Percentiles rank a stretch among this genome's conserved stretches.
Conservation (phyloP, 2,888 invertebrate genomes). For the Matsumyia berberina region DNA sequence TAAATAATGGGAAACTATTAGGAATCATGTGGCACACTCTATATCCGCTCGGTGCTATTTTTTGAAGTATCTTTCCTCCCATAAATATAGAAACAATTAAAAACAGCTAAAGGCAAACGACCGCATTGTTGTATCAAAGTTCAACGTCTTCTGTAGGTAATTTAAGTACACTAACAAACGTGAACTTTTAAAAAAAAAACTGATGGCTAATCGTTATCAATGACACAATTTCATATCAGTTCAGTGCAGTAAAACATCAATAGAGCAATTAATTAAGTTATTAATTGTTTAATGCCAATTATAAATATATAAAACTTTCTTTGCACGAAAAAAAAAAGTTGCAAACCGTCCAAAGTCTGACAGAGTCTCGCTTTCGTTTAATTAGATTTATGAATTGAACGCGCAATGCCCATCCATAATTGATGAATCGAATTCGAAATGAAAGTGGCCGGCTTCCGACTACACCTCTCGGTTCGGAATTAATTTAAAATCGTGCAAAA, state of each 20-base stretch:
- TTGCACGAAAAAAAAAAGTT: constrained; percentile 7
- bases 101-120: constrained; percentile 13
- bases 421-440: constrained; percentile 51
- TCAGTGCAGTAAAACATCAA: constrained; percentile 32
- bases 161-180: constrained; percentile 4
- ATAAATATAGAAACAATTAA: constrained; percentile 5
- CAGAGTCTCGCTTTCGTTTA: constrained; percentile 48
- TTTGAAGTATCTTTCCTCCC: neutral
- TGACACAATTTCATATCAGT: constrained; percentile 54
- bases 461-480: neutral
- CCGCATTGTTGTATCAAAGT: neutral
- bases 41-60: constrained; percentile 20
- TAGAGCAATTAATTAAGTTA: constrained; percentile 48
- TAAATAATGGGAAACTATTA: constrained; percentile 55
- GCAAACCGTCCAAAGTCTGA: constrained; percentile 4
- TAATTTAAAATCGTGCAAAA: constrained; percentile 8
- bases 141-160: constrained; percentile 63
- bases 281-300: constrained; percentile 60
- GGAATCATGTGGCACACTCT: constrained; percentile 17
- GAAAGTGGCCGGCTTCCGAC: constrained; percentile 21
- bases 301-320: constrained; percentile 63
- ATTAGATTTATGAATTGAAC: constrained; percentile 56
- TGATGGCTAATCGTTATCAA: constrained; percentile 3
- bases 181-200: neutral
- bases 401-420: constrained; percentile 25